These are phyloP conservation scores for Chaetura pelagica DNA, from an alignment of 2,113 vertebrate genomes.

Conservation along the genomic window DNA sequence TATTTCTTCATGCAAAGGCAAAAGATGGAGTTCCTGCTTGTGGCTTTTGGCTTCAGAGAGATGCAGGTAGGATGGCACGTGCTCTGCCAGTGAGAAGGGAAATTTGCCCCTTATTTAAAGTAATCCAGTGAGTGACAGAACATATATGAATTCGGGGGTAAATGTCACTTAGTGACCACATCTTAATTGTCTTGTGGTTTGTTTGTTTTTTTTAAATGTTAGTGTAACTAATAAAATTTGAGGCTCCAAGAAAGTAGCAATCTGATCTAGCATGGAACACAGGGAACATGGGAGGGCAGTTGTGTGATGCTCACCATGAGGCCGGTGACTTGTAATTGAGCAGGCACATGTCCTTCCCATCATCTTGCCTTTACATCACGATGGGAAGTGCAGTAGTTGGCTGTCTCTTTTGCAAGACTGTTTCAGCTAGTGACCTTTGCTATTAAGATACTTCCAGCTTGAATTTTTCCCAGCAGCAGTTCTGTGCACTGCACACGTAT, in stretches of 20 bases:
- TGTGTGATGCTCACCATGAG: accelerated
- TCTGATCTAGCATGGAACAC: accelerated
- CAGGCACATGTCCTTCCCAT: accelerated
- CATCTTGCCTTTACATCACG: too few species aligned
- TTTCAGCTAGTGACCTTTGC: neutral
- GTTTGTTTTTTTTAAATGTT: neutral
- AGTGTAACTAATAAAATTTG: neutral
- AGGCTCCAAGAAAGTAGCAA: neutral
- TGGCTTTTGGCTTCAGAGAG: neutral
- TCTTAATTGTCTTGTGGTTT: neutral
- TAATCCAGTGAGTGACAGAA: neutral
- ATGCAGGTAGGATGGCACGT: too few species aligned
- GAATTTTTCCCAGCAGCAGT: neutral
- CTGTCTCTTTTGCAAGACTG: accelerated
- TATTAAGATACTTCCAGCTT: neutral
- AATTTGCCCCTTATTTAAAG: neutral
- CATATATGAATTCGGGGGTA: accelerated
- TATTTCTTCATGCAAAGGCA: accelerated
- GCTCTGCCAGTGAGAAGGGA: too few species aligned
- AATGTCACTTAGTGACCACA: neutral
- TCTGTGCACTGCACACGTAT: accelerated
- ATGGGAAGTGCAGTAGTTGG: accelerated
- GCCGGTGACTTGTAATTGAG: neutral
- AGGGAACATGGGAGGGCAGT: neutral
- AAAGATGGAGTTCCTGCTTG: neutral